Evolutionary conservation across 1,140 invertebrate species (phyloP).

Genomic region (Maconellicoccus hirsutus): DNA sequence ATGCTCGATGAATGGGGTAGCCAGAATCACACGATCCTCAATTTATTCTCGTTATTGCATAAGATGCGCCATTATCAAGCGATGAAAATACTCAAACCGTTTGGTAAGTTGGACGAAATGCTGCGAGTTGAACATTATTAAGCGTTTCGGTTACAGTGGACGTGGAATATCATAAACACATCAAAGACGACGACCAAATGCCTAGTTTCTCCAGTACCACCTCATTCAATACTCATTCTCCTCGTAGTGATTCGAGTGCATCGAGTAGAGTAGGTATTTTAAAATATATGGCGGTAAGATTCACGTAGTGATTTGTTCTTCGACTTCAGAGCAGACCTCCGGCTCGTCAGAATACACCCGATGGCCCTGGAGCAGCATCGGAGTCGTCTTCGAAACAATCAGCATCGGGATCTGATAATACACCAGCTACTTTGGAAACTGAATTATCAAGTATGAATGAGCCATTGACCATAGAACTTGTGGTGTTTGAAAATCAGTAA

Average conservation of each 20-base stretch:
- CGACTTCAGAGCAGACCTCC: no score
- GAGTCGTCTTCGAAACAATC: no score
- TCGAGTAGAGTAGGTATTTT: no score
- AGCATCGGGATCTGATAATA: no score
- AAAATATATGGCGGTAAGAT: no score
- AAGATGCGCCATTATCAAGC: conserved; percentile 59
- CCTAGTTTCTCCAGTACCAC: conserved; percentile 31
- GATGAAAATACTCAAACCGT: conserved; percentile 50
- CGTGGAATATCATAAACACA: conserved; percentile 42
- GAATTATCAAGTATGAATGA: no score
- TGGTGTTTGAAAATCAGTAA: conserved; percentile 7
- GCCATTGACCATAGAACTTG: not conserved
- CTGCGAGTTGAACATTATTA: not conserved
- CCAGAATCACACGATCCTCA: conserved; percentile 63
- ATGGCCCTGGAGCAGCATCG: no score
- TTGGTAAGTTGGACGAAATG: conserved; percentile 35
- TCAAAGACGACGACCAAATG: conserved; percentile 41
- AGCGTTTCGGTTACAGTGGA: conserved; percentile 37
- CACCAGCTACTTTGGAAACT: no score
- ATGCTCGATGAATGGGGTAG: conserved; percentile 64
- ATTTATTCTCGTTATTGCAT: conserved; percentile 58
- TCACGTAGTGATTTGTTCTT: no score
- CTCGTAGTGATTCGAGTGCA: no score
- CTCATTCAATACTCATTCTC: no score
- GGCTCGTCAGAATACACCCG: no score